These are phyloP conservation scores for Trichechus manatus DNA, from an alignment of 2,113 vertebrate genomes.

Conservation along the genomic window DNA sequence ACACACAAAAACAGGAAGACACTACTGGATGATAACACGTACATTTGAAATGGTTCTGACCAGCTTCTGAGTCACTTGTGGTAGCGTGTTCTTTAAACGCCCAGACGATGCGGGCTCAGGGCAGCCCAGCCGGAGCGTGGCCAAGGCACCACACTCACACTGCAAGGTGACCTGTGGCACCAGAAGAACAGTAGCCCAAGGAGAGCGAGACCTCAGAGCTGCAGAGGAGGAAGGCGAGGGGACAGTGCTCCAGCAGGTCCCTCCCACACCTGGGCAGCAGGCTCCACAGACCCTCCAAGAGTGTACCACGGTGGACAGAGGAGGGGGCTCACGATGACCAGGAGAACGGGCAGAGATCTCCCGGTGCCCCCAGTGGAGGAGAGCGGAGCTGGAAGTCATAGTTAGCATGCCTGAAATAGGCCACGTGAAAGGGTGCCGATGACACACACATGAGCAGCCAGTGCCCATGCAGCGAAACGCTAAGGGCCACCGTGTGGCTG, in stretches of 20 bases:
- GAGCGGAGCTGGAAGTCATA: too few relatives aligned
- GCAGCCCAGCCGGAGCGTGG: not conserved
- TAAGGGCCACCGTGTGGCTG: accelerated
- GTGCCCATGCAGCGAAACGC: not conserved
- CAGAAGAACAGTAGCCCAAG: accelerated
- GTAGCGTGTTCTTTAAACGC: not conserved
- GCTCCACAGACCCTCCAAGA: not conserved
- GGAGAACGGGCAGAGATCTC: not conserved
- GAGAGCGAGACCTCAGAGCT: not conserved
- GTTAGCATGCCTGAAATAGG: not conserved
- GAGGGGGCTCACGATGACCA: not conserved
- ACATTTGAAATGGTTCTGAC: not conserved
- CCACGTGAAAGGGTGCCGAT: not conserved
- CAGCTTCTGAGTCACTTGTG: not conserved
- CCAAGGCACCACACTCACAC: not conserved
- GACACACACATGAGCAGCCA: not conserved
- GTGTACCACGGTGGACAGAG: not conserved
- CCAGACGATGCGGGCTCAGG: not conserved
- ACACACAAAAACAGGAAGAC: not conserved
- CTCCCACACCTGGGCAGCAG: accelerated
- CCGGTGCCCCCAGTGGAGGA: not conserved
- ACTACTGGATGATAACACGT: accelerated
- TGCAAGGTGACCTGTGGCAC: not conserved
- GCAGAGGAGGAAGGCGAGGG: not conserved
- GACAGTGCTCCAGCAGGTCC: not conserved